These are phyloP conservation scores for Panthera tigris DNA, from an alignment of 2,113 vertebrate genomes.

Conservation along the genomic window DNA sequence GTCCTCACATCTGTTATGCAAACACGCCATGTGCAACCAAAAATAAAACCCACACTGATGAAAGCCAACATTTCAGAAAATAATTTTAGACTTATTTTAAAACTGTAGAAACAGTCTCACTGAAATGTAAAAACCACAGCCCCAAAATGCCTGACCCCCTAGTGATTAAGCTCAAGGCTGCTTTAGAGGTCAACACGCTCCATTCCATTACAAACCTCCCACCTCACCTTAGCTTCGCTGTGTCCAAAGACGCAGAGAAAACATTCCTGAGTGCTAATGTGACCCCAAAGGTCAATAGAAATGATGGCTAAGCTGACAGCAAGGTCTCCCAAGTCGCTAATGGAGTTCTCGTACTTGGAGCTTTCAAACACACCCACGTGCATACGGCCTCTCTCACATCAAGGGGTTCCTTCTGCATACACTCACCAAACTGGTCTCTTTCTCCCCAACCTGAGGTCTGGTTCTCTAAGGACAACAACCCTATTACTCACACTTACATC, in stretches of 20 bases:
- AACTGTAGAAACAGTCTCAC: background rate
- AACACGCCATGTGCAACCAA: background rate
- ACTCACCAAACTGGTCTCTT: background rate
- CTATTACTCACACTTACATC: background rate
- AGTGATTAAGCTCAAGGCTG: background rate
- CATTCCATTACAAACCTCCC: background rate
- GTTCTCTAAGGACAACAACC: background rate
- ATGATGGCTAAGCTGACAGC: background rate
- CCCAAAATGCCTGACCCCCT: background rate
- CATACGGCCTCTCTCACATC: background rate
- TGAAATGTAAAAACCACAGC: constrained; percentile 35
- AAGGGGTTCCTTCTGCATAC: background rate
- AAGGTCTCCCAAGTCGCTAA: background rate
- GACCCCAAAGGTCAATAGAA: background rate
- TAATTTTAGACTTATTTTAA: constrained; percentile 60
- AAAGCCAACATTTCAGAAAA: background rate
- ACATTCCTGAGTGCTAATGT: background rate
- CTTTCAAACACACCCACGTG: background rate
- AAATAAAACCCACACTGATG: constrained; percentile 64
- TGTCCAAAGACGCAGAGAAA: background rate
- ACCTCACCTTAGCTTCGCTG: background rate
- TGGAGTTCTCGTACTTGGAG: background rate
- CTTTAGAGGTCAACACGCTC: background rate
- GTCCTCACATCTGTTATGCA: constrained; percentile 55
- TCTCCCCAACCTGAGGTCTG: background rate